Percentiles rank a stretch among this genome's conserved stretches.
Conservation (phyloP, 2,113 vertebrate species). For the Blennius ocellaris region DNA sequence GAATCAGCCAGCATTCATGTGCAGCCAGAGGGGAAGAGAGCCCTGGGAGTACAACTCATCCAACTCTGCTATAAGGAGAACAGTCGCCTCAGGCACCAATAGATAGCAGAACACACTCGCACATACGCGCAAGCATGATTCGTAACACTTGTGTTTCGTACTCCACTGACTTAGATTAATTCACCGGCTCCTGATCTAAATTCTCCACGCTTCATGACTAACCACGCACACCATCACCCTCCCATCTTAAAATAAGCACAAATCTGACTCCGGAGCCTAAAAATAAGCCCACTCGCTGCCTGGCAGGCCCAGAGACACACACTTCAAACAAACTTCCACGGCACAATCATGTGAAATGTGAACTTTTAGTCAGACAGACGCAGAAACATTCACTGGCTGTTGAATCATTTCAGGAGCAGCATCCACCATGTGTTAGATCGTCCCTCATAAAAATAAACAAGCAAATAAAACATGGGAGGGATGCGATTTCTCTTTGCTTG, state of each 20-base stretch:
- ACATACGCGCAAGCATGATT: conserved; percentile 29
- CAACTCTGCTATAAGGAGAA: conserved; percentile 53
- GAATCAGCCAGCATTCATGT: conserved; percentile 66
- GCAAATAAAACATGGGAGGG: conserved; percentile 10
- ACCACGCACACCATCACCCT: conserved; percentile 8
- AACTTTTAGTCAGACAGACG: conserved; percentile 21
- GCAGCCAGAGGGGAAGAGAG: conserved; percentile 62
- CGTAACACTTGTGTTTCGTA: conserved; percentile 15
- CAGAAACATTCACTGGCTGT: conserved; percentile 15
- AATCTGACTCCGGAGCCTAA: conserved; percentile 25
- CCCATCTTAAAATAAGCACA: conserved; percentile 50
- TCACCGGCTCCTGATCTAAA: conserved; percentile 40
- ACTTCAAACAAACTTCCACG: conserved; percentile 25
- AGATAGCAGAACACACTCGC: conserved; percentile 37
- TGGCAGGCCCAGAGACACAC: background rate
- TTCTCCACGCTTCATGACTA: conserved; percentile 40
- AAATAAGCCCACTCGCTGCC: conserved; percentile 30
- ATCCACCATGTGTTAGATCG: background rate
- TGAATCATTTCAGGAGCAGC: conserved; percentile 19
- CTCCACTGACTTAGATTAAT: conserved; percentile 48
- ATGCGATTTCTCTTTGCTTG: conserved; percentile 14
- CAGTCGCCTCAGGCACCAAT: conserved; percentile 39
- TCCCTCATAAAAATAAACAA: conserved; percentile 1
- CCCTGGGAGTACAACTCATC: conserved; percentile 60
- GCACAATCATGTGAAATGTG: conserved; percentile 19